Base-by-base conservation (phyloP, 2,113 vertebrate species). In the Sminthopsis crassicaudata region DNA sequence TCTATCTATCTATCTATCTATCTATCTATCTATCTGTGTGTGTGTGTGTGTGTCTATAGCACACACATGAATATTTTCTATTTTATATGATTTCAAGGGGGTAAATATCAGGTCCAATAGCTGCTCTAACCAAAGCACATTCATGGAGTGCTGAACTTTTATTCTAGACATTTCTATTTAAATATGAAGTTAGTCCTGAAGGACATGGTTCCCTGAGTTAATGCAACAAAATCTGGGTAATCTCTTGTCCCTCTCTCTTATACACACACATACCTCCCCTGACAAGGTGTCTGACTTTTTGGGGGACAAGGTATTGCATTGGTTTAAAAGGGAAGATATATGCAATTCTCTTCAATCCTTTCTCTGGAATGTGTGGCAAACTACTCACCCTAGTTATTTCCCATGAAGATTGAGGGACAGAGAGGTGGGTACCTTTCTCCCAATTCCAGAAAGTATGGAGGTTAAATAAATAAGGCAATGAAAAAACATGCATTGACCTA, bases 331-430 rank as follows among this genome's bases (percentile, higher is more conserved):
- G 90, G 55, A 48, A 95, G 92, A 93, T 24, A 94, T 89, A 22
- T 53, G 93, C 36, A 95, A 60, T 94, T 93, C 95, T 42, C n/a
- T 96, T 90, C 94, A 46, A 51, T 94, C 19, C 19, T 42, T 42
- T 42, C 19, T 42, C 67, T 84, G 30, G 60, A 67, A 67, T 67
- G 7, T 67, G 67, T 42, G 7, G n/a, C 67, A 84, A 84, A 16
- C 67, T 22, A 84, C 16, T 42, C n/a, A 84, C n/a, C n/a, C 36
- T 84, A n/a, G 4, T 0, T 0, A 92, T 93, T 91, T 90, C 22
- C 95, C 90, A 94, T 93, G 53, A 96, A 96, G 46, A 23, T 84
- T 84, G 96, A 97, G 60, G 46, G 51, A 94, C 93, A 95, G 42
- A 92, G 76, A 92, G 25, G 6, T 14, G 89, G 51, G 67, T 42